Conservation (phyloP, 2,113 vertebrate species). For the Dasyurus viverrinus region DNA sequence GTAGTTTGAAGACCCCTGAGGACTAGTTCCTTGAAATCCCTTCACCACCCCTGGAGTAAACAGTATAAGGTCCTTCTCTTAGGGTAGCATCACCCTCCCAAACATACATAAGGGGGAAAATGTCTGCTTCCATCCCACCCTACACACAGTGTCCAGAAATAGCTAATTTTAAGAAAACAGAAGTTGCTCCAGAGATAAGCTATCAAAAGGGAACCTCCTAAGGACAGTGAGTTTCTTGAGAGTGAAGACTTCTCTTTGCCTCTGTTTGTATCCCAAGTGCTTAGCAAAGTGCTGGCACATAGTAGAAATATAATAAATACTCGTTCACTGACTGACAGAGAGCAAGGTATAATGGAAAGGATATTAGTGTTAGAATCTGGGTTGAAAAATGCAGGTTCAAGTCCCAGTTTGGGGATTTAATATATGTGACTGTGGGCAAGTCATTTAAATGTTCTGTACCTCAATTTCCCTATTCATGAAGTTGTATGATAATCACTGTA, state of each 20-base stretch:
- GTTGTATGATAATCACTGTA: neutral
- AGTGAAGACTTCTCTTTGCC: neutral
- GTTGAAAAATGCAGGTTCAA: neutral
- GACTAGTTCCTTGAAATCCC: neutral
- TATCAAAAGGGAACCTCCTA: neutral
- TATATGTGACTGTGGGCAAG: neutral
- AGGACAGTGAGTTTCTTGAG: neutral
- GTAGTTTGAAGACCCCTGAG: too few relatives aligned
- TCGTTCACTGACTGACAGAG: neutral
- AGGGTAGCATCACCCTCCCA: neutral
- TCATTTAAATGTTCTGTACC: neutral
- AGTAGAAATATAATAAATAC: neutral
- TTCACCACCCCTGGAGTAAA: neutral
- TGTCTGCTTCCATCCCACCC: neutral
- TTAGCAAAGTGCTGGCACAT: neutral
- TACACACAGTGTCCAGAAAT: neutral
- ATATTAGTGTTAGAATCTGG: neutral
- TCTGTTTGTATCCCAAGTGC: neutral
- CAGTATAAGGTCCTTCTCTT: neutral
- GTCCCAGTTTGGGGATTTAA: neutral
- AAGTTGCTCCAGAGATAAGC: neutral
- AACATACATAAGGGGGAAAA: neutral
- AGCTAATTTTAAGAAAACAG: neutral
- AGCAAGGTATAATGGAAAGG: neutral
- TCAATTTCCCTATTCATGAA: neutral